Evolutionary conservation across 2,888 invertebrate genomes (phyloP).

Genomic region (Eupithecia exiguata): DNA sequence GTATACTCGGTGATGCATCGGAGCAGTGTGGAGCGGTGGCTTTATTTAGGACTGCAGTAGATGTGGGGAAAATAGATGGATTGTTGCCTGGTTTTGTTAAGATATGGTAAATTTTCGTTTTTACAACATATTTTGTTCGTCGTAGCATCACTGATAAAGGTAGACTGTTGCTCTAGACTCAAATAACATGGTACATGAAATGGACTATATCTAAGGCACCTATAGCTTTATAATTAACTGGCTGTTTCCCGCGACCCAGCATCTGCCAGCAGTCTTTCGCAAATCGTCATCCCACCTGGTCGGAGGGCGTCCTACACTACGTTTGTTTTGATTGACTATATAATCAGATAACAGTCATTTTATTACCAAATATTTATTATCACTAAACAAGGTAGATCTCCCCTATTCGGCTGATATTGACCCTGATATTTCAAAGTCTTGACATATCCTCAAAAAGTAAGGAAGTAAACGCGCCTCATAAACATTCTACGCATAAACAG

Average conservation of each 20-base stretch:
- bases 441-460: conserved; percentile 1
- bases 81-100: not conserved
- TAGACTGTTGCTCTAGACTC: not conserved
- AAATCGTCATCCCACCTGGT: no score
- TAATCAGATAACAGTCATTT: not conserved
- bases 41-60: conserved; percentile 16
- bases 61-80: conserved; percentile 1
- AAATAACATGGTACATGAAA: not conserved
- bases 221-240: not conserved
- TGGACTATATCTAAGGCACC: not conserved
- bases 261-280: no score
- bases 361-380: not conserved
- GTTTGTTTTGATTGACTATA: no score
- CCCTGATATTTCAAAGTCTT: conserved; percentile 5
- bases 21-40: conserved; percentile 34
- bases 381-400: not conserved
- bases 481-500: conserved; percentile 20
- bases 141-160: not conserved
- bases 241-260: no score
- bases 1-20: not conserved
- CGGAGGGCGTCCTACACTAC: no score
- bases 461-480: conserved; percentile 4
- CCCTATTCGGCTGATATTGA: not conserved
- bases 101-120: not conserved
- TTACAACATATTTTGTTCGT: not conserved